Percentiles rank a stretch among this genome's conserved stretches.
phyloP scores from a whole-genome alignment of 1,140 invertebrate species.

The Scaptomyza montana region DNA sequence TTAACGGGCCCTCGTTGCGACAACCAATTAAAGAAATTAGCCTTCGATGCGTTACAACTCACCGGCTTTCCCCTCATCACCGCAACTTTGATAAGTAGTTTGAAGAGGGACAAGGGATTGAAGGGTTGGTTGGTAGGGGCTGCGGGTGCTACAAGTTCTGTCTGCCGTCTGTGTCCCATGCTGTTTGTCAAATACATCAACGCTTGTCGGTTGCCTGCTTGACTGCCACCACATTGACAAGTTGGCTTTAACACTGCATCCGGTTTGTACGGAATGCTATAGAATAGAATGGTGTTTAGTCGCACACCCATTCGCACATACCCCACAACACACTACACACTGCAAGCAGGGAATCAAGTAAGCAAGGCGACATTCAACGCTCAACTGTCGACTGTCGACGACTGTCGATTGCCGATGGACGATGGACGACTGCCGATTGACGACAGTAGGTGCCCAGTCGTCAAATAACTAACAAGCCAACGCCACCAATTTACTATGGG shows the following conservation, averaged over 20 bases:
- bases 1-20: conserved; percentile 55
- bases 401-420: too few relatives aligned
- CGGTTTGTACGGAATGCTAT: not conserved
- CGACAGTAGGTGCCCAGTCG: conserved; percentile 26
- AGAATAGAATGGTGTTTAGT: not conserved
- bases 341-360: not conserved
- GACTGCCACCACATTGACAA: conserved; percentile 74
- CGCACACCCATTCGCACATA: conserved; percentile 13
- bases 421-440: conserved; percentile 17
- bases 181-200: conserved; percentile 79
- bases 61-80: not conserved
- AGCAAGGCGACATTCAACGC: conserved; percentile 12
- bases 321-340: not conserved
- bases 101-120: too few relatives aligned
- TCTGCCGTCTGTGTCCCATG: conserved; percentile 37
- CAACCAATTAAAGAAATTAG: conserved; percentile 80
- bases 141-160: conserved; percentile 8
- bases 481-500: conserved; percentile 19
- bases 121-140: not conserved
- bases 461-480: conserved; percentile 51
- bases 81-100: conserved; percentile 1
- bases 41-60: conserved; percentile 42
- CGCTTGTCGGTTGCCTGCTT: conserved; percentile 75
- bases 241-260: conserved; percentile 70
- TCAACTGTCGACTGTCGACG: conserved; percentile 24